Base-by-base conservation (phyloP, 2,797 vertebrate genomes). In the Sebastes taczanowskii region DNA sequence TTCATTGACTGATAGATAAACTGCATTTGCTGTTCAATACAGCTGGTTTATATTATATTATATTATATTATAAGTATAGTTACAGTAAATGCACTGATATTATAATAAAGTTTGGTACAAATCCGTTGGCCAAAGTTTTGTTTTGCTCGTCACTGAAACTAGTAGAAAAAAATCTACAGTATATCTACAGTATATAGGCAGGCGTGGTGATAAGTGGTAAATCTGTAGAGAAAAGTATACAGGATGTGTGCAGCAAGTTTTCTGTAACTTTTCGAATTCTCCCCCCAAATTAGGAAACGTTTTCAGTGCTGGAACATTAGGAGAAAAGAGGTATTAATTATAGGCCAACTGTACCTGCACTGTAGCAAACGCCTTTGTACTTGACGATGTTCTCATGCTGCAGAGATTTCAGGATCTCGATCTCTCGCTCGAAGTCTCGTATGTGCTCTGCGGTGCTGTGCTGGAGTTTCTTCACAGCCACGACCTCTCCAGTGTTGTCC, bases 351-450 rank as follows among this genome's bases (percentile, higher is more conserved):
- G 20, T 81, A 99, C 98, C 98, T 90, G 97, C 97, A 14, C 97
- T 99, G 94, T 99, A 99, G 92, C 98, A 99, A 9, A 99, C 98
- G 38, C 98, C 98, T 91, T 99, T 99, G 91, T 99, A 99, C 83
- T 97, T 97, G 80, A 99, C 98, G 22, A 99, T 99, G 94, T 99
- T 99, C 75, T 99, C 98, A 18, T 99, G 98, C 83, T 98, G 98
- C 34, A 99, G 94, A 23, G 98, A 99, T 82, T 98, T 99, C 53
- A 99, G 96, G 91, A 99, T 99, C 93, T 99, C 97, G 4, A 99
- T 99, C 88, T 99, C 98, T 67, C 97, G 95, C 94, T 99, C 98
- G 22, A 99, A 99, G 92, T 99, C 98, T 13, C 97, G 94, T 70
- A 99, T 90, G 87, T 99, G 97, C 84, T 99, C 97, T 1, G 97